Evolutionary conservation across 64 coral and sea anemone species (phyloP), one percentile per base, ranked within the genome.

Genomic region (Montipora capricornis): DNA sequence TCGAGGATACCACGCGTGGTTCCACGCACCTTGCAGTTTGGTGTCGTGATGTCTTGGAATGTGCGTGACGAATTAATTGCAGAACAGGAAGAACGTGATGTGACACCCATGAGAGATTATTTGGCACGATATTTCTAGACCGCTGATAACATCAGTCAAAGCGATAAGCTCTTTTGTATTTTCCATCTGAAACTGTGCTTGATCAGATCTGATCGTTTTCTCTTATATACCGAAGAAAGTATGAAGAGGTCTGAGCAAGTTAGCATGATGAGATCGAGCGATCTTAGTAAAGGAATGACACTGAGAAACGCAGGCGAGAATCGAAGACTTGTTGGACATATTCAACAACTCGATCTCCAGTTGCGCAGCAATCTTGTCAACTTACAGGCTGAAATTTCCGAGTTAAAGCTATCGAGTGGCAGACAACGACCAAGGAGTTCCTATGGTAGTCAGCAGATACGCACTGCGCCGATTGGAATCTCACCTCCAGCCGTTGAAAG

Each of bases 321-420:
- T 62, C 87, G 84, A 67, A 74, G 89, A 6, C 84, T 98, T 0
- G 93, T 82, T 12, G 93, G 96, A 9, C 70, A 98, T 58, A 75
- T 98, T n/a, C 90, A 95, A 19, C 69, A 95, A 29, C 76, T 94
- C 29, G 96, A 98, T 59, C 71, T 48, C 6, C 93, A 98, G 16
- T 84, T 98, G 4, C 93, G 53, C 6, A 87, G 80, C 49, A 94
- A 93, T 44, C 76, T 97, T 14, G 93, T 97, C 15, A 92, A 52
- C 47, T 62, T 97, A 57, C 96, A 97, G 16, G 89, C 96, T 1
- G 96, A 97, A 49, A 97, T 97, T 20, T 67, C 91, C 19, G 93
- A 95, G 70, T 85, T 97, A 6, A 95, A 92, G 37, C 74, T 89
- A 20, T 95, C 93, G 12, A 89, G 51, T 7, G 87, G 79, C 9